phyloP scores from a whole-genome alignment of 2,797 vertebrate genomes.

The Helarctos malayanus region DNA sequence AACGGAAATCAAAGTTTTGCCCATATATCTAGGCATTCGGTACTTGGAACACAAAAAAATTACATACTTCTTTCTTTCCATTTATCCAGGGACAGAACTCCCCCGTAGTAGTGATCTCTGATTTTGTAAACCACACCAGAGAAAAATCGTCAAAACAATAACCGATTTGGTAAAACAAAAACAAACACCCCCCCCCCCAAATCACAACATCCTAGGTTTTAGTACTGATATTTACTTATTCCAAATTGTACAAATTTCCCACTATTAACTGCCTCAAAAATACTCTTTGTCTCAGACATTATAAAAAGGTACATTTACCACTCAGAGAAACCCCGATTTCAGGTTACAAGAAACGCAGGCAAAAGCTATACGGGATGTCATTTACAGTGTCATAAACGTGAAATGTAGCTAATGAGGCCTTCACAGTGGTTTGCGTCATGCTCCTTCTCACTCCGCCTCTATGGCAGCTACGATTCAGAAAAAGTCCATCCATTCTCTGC shows the following conservation, averaged over 20 bases:
- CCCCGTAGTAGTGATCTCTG: background rate
- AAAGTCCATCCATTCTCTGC: constrained; percentile 59
- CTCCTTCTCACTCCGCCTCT: constrained; percentile 63
- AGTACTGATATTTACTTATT: constrained; percentile 41
- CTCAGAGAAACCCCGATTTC: constrained; percentile 48
- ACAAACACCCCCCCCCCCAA: background rate
- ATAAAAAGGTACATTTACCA: constrained; percentile 51
- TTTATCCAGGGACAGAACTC: constrained; percentile 52
- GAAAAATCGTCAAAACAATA: constrained; percentile 35
- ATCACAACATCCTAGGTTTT: background rate
- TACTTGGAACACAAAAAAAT: constrained; percentile 43
- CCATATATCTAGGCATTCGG: background rate
- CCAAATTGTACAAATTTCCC: background rate
- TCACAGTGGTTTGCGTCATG: constrained; percentile 49
- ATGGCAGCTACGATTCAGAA: constrained; percentile 61
- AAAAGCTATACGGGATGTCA: constrained; percentile 55
- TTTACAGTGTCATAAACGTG: constrained; percentile 64
- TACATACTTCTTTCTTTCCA: constrained; percentile 44
- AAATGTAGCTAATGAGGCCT: constrained; percentile 67
- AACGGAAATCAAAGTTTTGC: background rate
- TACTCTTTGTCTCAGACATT: constrained; percentile 48
- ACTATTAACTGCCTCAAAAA: constrained; percentile 47
- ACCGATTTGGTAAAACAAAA: constrained; percentile 19
- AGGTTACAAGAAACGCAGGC: constrained; percentile 47
- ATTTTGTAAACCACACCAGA: constrained; percentile 58